Conservation (phyloP, 1,140 invertebrate genomes). For the Goniozus legneri region DNA sequence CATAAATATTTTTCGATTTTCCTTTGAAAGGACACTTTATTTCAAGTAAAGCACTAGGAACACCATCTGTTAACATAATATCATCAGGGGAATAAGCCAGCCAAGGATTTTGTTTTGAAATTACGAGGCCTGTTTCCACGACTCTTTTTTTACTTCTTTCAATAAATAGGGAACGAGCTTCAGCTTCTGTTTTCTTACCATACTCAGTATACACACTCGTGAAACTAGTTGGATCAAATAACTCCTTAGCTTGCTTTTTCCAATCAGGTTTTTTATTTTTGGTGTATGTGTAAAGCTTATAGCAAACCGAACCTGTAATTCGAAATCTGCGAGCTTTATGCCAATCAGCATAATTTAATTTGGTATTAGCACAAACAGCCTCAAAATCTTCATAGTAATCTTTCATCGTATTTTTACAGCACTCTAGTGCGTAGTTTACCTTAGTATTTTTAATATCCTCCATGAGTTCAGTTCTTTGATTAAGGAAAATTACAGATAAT, state of each 20-base stretch:
- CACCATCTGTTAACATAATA: conserved; percentile 6
- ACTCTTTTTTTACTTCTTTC: neutral
- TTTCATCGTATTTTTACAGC: neutral
- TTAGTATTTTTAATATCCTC: neutral
- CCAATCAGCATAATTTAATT: conserved; percentile 9
- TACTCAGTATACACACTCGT: conserved; percentile 8
- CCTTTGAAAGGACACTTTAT: conserved; percentile 13
- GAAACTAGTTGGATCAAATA: conserved; percentile 11
- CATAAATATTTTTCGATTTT: conserved; percentile 7
- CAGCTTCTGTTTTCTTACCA: conserved; percentile 8
- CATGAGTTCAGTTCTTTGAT: neutral
- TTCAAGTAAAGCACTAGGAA: conserved; percentile 8
- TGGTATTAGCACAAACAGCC: conserved; percentile 1
- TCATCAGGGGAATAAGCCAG: conserved; percentile 18
- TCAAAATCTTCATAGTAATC: conserved; percentile 1
- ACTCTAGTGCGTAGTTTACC: neutral
- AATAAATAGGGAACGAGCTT: conserved; percentile 11
- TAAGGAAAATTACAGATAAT: neutral
- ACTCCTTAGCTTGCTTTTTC: conserved; percentile 10
- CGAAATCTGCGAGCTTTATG: conserved; percentile 12
- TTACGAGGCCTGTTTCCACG: conserved; percentile 13
- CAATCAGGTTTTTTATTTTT: conserved; percentile 10
- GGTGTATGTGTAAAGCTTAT: conserved; percentile 9
- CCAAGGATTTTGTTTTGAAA: conserved; percentile 12
- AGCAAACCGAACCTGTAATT: conserved; percentile 1